Evolutionary conservation across 2,113 vertebrate species (phyloP).

Genomic region (Theropithecus gelada): DNA sequence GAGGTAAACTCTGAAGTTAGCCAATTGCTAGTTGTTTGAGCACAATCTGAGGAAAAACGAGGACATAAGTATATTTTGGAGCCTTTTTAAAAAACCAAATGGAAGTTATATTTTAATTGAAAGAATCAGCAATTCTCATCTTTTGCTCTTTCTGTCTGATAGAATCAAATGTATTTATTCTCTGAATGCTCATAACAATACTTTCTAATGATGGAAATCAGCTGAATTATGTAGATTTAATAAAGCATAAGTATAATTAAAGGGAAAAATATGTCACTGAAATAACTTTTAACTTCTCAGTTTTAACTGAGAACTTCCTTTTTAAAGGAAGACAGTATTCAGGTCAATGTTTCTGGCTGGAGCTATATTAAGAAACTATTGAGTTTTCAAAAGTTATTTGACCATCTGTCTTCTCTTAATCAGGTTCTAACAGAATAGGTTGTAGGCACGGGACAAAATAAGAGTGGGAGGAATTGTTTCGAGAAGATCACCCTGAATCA

Average conservation of each 20-base stretch:
- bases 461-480: not conserved
- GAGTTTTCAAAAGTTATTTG: not conserved
- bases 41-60: not conserved
- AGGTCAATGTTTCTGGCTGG: slow-evolving; percentile 35
- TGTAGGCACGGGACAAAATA: not conserved
- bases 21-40: not conserved
- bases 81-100: not conserved
- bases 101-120: slow-evolving; percentile 43
- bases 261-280: not conserved
- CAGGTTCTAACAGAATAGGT: not conserved
- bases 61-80: not conserved
- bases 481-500: not conserved
- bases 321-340: slow-evolving; percentile 45
- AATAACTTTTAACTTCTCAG: slow-evolving; percentile 50
- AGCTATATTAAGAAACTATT: slow-evolving; percentile 47
- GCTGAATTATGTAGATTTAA: slow-evolving; percentile 59
- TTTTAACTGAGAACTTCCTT: not conserved
- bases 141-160: slow-evolving; percentile 25
- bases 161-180: slow-evolving; percentile 51
- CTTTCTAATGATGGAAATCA: slow-evolving; percentile 62
- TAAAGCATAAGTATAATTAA: slow-evolving; percentile 61
- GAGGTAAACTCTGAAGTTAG: not conserved
- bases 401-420: slow-evolving; percentile 43
- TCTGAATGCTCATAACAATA: slow-evolving; percentile 40
- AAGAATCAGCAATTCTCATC: slow-evolving; percentile 49